Evolutionary conservation across 1,140 invertebrate species (phyloP).

Genomic region (Colletes latitarsis): DNA sequence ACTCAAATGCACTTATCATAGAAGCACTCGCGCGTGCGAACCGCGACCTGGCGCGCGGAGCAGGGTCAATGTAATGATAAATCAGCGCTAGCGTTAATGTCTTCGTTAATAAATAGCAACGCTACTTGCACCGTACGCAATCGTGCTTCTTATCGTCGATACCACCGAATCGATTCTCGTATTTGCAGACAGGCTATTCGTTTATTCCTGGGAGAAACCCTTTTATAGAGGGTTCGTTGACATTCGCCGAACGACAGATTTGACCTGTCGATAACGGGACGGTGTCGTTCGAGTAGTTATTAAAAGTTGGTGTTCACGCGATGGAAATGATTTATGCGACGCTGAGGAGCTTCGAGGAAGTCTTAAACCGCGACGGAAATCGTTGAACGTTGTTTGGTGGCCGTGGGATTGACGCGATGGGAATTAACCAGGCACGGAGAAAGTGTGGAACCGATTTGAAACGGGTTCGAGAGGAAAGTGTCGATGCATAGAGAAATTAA

Average conservation of each 20-base stretch:
- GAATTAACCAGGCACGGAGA: not conserved
- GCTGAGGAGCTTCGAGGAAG: not conserved
- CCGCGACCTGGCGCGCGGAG: no score
- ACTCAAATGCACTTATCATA: no score
- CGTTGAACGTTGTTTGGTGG: not conserved
- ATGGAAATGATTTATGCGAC: not conserved
- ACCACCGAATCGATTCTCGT: not conserved
- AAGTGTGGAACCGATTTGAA: not conserved
- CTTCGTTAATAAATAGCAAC: conserved; percentile 10
- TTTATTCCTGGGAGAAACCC: not conserved
- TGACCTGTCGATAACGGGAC: not conserved
- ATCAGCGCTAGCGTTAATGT: conserved; percentile 11
- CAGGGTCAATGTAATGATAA: conserved; percentile 15
- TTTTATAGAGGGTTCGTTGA: no score
- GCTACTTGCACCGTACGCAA: not conserved
- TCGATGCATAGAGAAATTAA: not conserved
- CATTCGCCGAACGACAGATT: not conserved
- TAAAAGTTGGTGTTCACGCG: not conserved
- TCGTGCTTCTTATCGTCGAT: not conserved
- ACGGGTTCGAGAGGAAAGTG: not conserved
- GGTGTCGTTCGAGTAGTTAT: not conserved
- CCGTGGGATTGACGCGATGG: not conserved
- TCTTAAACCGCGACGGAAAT: not conserved
- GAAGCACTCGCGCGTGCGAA: not conserved
- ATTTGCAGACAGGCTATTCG: not conserved